A percentile compares a stretch with the other conserved stretches of the same genome.
These are phyloP conservation scores for Pungitius pungitius DNA, from an alignment of 2,113 vertebrate genomes.

Conservation along the genomic window DNA sequence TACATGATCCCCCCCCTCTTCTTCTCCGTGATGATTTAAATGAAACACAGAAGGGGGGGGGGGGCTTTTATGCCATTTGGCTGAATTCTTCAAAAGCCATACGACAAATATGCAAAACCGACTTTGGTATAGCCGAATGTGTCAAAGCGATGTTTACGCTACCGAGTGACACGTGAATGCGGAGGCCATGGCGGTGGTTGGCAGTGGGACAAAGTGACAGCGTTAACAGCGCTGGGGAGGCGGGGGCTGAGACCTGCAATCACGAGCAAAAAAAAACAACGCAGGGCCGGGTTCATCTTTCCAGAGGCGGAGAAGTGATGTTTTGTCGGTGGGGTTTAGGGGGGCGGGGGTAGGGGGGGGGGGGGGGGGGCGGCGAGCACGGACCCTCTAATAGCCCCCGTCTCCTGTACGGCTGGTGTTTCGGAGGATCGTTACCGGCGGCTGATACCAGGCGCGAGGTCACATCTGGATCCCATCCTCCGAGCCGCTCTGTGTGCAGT, in stretches of 20 bases:
- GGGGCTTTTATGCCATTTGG: constrained; percentile 62
- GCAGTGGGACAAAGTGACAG: constrained; percentile 64
- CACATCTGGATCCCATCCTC: constrained; percentile 84
- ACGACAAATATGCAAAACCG: constrained; percentile 69
- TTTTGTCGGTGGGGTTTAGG: constrained; percentile 36
- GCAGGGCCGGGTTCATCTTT: constrained; percentile 47
- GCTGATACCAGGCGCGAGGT: constrained; percentile 61
- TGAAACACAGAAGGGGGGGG: constrained; percentile 56
- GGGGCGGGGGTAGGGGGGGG: neutral
- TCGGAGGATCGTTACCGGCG: constrained; percentile 74
- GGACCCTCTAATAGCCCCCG: constrained; percentile 64
- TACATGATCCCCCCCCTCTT: constrained; percentile 30
- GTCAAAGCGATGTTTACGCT: constrained; percentile 73
- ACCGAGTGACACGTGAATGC: constrained; percentile 64
- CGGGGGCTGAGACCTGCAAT: constrained; percentile 44
- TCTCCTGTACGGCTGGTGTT: constrained; percentile 76
- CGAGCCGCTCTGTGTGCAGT: constrained; percentile 68
- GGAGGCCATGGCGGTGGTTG: constrained; percentile 43
- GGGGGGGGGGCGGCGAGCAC: constrained; percentile 14
- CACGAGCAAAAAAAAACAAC: constrained; percentile 36
- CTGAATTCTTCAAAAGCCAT: constrained; percentile 64
- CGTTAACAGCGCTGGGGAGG: constrained; percentile 63
- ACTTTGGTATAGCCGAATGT: constrained; percentile 56
- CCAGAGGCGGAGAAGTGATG: constrained; percentile 42
- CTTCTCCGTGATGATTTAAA: constrained; percentile 58